Percentiles rank a stretch among this genome's conserved stretches.
These are phyloP conservation scores for Brevimyrus niger DNA, from an alignment of 2,113 vertebrate species.

Conservation along the genomic window DNA sequence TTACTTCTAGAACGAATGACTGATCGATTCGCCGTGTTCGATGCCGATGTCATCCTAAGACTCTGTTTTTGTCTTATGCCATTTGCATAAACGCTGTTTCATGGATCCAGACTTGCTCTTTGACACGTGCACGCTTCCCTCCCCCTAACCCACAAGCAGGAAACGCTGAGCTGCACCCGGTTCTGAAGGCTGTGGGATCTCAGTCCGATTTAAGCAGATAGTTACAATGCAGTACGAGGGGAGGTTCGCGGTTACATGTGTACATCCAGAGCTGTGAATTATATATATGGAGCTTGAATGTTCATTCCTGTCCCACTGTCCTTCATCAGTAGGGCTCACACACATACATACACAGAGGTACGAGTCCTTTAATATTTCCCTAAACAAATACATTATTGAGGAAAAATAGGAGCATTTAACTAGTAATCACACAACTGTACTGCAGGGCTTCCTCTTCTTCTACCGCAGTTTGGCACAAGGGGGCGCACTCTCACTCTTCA, in stretches of 20 bases:
- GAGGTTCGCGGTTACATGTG: background rate
- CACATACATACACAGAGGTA: background rate
- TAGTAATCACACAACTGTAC: background rate
- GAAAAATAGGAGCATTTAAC: background rate
- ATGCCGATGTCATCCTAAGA: constrained; percentile 60
- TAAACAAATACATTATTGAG: background rate
- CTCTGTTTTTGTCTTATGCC: constrained; percentile 62
- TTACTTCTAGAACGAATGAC: constrained; percentile 45
- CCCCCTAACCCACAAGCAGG: background rate
- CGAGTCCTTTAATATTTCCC: background rate
- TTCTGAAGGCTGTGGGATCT: background rate
- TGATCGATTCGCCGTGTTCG: constrained; percentile 57
- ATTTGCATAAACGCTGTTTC: constrained; percentile 71
- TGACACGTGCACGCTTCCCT: background rate
- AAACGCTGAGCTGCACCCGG: background rate
- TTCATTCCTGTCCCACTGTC: background rate
- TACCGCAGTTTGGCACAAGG: background rate
- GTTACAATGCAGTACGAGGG: background rate
- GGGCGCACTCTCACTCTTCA: constrained; percentile 29
- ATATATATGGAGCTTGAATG: background rate
- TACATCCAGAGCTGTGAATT: background rate
- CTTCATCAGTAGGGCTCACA: background rate
- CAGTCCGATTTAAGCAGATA: background rate
- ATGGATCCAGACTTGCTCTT: constrained; percentile 34
- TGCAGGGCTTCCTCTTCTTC: background rate